Evolutionary conservation across 2,113 vertebrate genomes (phyloP).

Genomic region (Cyanocitta stelleri): DNA sequence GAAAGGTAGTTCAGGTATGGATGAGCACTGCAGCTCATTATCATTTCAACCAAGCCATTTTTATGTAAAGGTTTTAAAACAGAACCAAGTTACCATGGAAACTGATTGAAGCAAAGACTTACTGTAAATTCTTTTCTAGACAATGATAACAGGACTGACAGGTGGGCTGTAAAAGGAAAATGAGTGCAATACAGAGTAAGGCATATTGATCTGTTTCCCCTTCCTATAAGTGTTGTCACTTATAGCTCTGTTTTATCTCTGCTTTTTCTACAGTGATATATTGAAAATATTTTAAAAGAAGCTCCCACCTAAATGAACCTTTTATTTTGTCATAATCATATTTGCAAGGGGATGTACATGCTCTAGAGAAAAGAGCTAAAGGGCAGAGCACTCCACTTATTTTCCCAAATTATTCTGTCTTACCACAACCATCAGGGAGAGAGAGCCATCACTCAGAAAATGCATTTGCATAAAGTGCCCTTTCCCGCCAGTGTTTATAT

Average conservation of each 20-base stretch:
- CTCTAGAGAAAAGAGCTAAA: not conserved
- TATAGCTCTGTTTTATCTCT: slow-evolving; percentile 1
- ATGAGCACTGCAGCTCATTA: not conserved
- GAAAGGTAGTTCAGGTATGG: not conserved
- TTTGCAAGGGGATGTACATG: not conserved
- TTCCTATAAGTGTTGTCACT: not conserved
- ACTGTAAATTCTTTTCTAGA: slow-evolving; percentile 34
- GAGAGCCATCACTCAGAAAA: slow-evolving; percentile 22
- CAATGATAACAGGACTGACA: slow-evolving; percentile 24
- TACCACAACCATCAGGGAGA: not conserved
- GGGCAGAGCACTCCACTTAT: not conserved
- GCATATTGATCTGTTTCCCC: not conserved
- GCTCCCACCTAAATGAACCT: not conserved
- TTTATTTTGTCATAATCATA: slow-evolving; percentile 5
- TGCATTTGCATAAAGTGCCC: slow-evolving; percentile 10
- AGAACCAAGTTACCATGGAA: slow-evolving; percentile 47
- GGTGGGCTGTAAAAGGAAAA: slow-evolving; percentile 39
- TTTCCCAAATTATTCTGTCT: slow-evolving; percentile 20
- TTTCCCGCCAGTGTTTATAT: not conserved
- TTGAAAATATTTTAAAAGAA: not conserved
- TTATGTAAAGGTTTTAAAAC: slow-evolving; percentile 29
- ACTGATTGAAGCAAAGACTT: slow-evolving; percentile 42
- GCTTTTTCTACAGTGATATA: not conserved
- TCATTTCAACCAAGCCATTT: slow-evolving; percentile 28
- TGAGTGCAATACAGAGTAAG: not conserved